Conservation (phyloP, 2,113 vertebrate species). For the Gymnorhina tibicen region DNA sequence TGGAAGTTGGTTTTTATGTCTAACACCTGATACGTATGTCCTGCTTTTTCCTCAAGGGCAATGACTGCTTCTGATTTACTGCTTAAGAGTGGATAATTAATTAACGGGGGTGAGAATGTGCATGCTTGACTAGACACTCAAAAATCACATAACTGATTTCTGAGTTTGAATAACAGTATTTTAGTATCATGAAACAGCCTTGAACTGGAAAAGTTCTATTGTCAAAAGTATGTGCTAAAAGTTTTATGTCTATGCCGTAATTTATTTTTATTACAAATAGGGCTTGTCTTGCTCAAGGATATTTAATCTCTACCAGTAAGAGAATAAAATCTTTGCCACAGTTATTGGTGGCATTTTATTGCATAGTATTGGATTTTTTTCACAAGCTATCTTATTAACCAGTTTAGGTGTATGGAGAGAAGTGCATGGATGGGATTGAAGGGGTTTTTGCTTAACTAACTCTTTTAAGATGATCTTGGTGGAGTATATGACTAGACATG, state of each 20-base stretch:
- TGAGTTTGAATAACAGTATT: not conserved
- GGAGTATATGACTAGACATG: not conserved
- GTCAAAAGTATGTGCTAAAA: constrained; percentile 23
- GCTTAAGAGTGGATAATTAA: constrained; percentile 36
- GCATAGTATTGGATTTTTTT: not conserved
- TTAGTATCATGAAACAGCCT: not conserved
- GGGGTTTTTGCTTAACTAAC: not conserved
- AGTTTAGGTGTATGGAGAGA: not conserved
- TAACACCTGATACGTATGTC: not conserved
- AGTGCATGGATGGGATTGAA: not conserved
- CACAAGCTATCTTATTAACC: not conserved
- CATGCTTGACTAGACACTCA: not conserved
- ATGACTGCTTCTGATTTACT: constrained; percentile 17
- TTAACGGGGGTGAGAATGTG: constrained; percentile 20
- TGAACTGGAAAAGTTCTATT: not conserved
- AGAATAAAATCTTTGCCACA: not conserved
- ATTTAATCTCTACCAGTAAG: not conserved
- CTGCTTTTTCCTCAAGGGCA: constrained; percentile 20
- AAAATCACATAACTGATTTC: not conserved
- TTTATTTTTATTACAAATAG: constrained; percentile 20
- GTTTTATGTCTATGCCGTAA: not conserved
- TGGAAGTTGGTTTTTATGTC: constrained; percentile 11
- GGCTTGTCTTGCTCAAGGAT: not conserved
- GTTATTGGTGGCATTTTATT: not conserved
- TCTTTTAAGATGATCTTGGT: not conserved